Conservation (phyloP, 1,140 invertebrate species). For the Epicauta chinensis region DNA sequence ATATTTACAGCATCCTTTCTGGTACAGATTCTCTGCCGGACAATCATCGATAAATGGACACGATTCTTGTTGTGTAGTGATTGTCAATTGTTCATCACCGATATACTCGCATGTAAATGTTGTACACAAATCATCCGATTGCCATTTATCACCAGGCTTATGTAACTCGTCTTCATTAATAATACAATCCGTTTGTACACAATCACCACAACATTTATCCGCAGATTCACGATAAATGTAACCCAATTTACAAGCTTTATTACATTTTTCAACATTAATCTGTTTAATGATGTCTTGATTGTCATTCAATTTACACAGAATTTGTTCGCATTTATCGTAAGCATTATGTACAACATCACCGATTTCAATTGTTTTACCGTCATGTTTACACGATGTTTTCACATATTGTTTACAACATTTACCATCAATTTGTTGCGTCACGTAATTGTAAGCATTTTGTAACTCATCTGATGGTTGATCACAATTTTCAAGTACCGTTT, state of each 20-base stretch:
- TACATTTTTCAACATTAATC: constrained; percentile 49
- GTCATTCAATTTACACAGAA: constrained; percentile 49
- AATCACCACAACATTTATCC: constrained; percentile 63
- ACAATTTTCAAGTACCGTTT: not conserved
- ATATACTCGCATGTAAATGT: constrained; percentile 49
- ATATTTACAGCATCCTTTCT: constrained; percentile 59
- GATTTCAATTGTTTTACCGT: constrained; percentile 29
- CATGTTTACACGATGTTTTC: constrained; percentile 31
- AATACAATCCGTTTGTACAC: constrained; percentile 58
- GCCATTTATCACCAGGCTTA: constrained; percentile 51
- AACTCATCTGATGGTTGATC: constrained; percentile 10
- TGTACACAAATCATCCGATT: constrained; percentile 60
- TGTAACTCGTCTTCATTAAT: constrained; percentile 50
- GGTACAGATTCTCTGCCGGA: constrained; percentile 47
- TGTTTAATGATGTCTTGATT: constrained; percentile 47
- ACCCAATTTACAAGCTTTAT: constrained; percentile 42
- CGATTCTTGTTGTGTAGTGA: constrained; percentile 47
- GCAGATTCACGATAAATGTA: constrained; percentile 49
- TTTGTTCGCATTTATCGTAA: constrained; percentile 53
- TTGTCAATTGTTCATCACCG: constrained; percentile 45
- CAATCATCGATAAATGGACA: constrained; percentile 60
- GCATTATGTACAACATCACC: constrained; percentile 52
- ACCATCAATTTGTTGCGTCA: constrained; percentile 21
- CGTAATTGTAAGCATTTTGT: constrained; percentile 27
- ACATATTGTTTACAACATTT: constrained; percentile 35